Evolutionary conservation across 2,113 vertebrate species (phyloP).

Genomic region (Oceanodroma tethys): DNA sequence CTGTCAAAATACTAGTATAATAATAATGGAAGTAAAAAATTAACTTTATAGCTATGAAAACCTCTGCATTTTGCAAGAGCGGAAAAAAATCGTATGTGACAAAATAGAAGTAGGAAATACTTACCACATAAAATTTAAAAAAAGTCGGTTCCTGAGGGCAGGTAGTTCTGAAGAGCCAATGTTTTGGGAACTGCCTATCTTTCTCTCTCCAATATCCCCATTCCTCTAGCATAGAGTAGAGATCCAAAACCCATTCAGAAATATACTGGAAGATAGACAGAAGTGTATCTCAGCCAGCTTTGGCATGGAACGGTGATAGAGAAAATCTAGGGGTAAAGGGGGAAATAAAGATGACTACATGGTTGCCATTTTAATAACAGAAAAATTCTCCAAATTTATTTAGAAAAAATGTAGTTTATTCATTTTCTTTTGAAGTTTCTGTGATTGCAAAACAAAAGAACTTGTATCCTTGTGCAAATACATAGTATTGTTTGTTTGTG

Average conservation of each 20-base stretch:
- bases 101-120: background rate
- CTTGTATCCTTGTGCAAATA: background rate
- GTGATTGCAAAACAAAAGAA: background rate
- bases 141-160: background rate
- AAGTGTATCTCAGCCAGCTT: background rate
- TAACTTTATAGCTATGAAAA: background rate
- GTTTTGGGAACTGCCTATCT: background rate
- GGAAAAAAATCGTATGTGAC: background rate
- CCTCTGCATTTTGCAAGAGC: background rate
- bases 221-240: background rate
- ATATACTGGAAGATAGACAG: background rate
- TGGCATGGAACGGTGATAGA: background rate
- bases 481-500: background rate
- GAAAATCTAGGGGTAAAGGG: background rate
- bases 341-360: background rate
- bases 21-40: background rate
- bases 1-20: background rate
- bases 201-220: background rate
- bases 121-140: background rate
- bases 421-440: background rate
- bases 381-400: background rate
- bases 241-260: background rate
- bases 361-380: background rate
- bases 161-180: background rate
- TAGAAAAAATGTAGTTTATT: background rate